phyloP scores from a whole-genome alignment of 2,113 vertebrate species.

The Nestor notabilis region DNA sequence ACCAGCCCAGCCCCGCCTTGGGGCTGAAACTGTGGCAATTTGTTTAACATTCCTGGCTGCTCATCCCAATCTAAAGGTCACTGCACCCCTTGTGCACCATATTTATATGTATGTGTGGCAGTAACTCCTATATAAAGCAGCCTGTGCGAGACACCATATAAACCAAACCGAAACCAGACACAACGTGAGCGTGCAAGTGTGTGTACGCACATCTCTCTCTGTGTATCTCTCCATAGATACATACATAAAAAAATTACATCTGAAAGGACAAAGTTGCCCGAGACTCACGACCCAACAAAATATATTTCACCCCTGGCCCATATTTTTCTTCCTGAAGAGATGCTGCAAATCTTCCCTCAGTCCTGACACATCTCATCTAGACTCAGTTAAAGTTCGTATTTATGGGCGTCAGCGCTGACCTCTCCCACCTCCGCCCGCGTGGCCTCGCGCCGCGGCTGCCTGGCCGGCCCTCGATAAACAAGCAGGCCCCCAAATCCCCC shows the following conservation, averaged over 20 bases:
- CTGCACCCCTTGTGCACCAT: not conserved
- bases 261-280: conserved; percentile 59
- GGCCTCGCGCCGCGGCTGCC: conserved; percentile 30
- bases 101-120: not conserved
- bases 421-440: conserved; percentile 65
- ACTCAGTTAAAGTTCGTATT: conserved; percentile 74
- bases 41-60: conserved; percentile 56
- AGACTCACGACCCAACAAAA: conserved; percentile 37
- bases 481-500: conserved; percentile 56
- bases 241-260: conserved; percentile 51
- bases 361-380: conserved; percentile 73
- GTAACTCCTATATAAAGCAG: not conserved
- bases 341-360: conserved; percentile 58
- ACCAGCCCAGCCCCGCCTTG: not conserved
- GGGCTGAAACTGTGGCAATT: not conserved
- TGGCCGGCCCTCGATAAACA: conserved; percentile 58
- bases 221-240: not conserved
- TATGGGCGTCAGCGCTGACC: conserved; percentile 73
- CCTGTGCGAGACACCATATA: not conserved
- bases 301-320: conserved; percentile 52
- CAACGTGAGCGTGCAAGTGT: accelerated
- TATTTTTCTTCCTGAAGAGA: conserved; percentile 64
- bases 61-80: conserved; percentile 63
- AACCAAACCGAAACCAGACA: not conserved
- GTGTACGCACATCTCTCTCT: not conserved